Evolutionary conservation across 2,797 vertebrate genomes (phyloP).

Genomic region (Anas capensis): DNA sequence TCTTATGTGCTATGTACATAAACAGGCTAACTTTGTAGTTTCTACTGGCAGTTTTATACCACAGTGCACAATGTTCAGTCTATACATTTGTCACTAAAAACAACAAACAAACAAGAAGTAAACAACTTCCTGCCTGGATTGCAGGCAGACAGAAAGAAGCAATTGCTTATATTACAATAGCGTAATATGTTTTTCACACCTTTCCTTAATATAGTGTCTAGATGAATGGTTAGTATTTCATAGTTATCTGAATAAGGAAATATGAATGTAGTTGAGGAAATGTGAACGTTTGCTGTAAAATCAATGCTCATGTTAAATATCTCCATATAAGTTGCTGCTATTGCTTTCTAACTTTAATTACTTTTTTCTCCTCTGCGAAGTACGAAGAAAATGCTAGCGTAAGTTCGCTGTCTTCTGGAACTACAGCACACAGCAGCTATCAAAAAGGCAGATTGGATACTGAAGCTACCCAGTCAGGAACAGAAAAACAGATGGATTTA

Average conservation of each 20-base stretch:
- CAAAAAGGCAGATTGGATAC: constrained; percentile 49
- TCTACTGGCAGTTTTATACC: neutral
- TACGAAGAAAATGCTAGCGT: constrained; percentile 62
- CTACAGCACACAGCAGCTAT: constrained; percentile 18
- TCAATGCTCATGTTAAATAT: neutral
- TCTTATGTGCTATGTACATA: neutral
- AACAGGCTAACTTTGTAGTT: neutral
- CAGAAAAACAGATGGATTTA: constrained; percentile 46
- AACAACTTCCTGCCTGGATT: neutral
- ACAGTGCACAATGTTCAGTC: neutral
- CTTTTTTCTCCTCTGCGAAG: constrained; percentile 54
- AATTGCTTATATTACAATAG: neutral
- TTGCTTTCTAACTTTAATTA: constrained; percentile 30
- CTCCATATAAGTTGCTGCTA: neutral
- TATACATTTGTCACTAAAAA: neutral
- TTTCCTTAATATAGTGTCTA: neutral
- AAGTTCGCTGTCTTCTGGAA: neutral
- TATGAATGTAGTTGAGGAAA: neutral
- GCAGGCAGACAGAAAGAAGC: neutral
- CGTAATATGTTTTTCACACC: neutral
- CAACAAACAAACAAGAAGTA: neutral
- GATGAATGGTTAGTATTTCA: constrained; percentile 13
- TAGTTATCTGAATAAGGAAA: neutral
- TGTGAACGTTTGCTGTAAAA: constrained; percentile 18
- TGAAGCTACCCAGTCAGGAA: constrained; percentile 45